Base-by-base conservation (phyloP, 2,797 vertebrate species). In the Sebastes cheni region DNA sequence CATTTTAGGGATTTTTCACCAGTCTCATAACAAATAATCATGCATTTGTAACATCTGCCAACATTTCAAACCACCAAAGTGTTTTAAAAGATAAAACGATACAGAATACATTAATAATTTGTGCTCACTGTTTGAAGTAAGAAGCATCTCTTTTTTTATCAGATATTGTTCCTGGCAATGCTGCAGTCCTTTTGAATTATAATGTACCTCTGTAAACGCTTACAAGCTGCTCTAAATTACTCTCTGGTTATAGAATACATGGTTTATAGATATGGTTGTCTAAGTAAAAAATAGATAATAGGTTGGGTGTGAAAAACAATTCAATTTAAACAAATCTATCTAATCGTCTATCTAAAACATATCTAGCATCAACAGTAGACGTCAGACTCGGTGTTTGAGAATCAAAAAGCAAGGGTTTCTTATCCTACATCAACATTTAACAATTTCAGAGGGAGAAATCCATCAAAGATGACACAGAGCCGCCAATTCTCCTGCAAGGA, bases 381-480 rank as follows among this genome's bases (percentile, higher is more conserved):
- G 16, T 60, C 55, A 66, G 50, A 8, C 36, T 30, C 6, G 0
- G 23, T 65, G 54, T 77, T 46, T 29, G 8, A 76, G 59, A 75
- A 34, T 85, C 60, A 65, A 77, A 83, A 59, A 73, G 50, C 27
- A 61, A 27, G 32, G 78, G 29, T 64, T 74, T 81, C 39, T 80
- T 72, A 77, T 80, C 54, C 62, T 39, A 59, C 79, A 66, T 79
- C 59, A 75, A 83, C 77, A 72, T 84, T 76, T 68, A 73, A 86
- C 70, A 71, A 82, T 84, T 89, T 84, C 60, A 54, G 56, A 66
- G 69, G 42, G 25, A 66, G 74, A 75, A 84, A 89, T 86, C 72
- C 59, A 84, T 88, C 88, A 84, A 72, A 81, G 77, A 76, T 60
- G 56, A 80, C 80, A 58, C 78, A 75, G 81, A 77, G 77, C 82